phyloP scores from a whole-genome alignment of 2,888 invertebrate genomes.

The Ypsolopha sequella region DNA sequence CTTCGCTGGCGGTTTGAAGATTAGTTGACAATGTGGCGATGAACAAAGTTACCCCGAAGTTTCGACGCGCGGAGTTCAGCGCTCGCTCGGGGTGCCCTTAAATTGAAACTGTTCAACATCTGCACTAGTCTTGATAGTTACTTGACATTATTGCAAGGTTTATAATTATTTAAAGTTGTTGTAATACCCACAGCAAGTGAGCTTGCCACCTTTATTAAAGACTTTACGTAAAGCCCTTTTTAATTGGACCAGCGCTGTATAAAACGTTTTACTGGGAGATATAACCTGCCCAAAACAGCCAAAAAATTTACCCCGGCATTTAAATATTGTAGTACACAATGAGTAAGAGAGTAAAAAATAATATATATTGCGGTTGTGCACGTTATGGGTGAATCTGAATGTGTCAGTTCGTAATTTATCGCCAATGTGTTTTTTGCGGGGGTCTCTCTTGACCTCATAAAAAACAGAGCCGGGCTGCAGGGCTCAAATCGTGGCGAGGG shows the following conservation, averaged over 20 bases:
- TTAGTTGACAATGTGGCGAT: constrained; percentile 57
- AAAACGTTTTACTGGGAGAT: too few species aligned
- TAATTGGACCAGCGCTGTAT: too few species aligned
- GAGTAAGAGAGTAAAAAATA: constrained; percentile 30
- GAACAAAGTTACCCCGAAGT: constrained; percentile 48
- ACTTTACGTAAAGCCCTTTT: too few species aligned
- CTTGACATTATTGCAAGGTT: neutral
- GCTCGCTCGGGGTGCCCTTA: constrained; percentile 50
- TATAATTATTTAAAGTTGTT: too few species aligned
- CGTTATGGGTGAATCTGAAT: constrained; percentile 66
- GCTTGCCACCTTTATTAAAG: too few species aligned
- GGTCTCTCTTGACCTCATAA: constrained; percentile 67
- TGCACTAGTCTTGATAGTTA: constrained; percentile 1
- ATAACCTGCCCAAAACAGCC: neutral
- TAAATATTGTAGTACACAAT: neutral
- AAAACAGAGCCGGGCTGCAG: constrained; percentile 53
- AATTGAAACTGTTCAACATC: constrained; percentile 41
- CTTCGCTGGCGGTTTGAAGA: constrained; percentile 28
- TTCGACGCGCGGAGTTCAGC: constrained; percentile 42
- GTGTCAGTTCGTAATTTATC: constrained; percentile 69
- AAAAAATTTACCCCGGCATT: neutral
- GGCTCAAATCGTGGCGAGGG: constrained; percentile 47
- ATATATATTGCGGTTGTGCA: constrained; percentile 57
- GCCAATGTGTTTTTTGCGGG: constrained; percentile 63
- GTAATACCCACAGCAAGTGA: too few species aligned